phyloP scores from a whole-genome alignment of 2,113 vertebrate genomes.

The Myxocyprinus asiaticus region DNA sequence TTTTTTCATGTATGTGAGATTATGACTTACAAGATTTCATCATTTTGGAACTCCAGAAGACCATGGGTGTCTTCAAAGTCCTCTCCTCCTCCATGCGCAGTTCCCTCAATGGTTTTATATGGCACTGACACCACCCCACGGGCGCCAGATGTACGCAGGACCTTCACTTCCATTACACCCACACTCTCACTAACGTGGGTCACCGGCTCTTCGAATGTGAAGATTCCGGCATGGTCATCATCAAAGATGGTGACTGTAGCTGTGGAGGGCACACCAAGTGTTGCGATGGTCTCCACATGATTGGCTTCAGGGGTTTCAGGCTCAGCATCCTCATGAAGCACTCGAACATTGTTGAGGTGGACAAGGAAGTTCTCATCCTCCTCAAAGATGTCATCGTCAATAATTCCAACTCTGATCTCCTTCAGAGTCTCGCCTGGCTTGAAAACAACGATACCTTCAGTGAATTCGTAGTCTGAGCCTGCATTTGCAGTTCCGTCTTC shows the following conservation, averaged over 20 bases:
- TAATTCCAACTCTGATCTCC: conserved; percentile 94
- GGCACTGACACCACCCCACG: conserved; percentile 93
- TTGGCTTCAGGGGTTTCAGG: conserved; percentile 71
- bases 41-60: conserved; percentile 95
- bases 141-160: conserved; percentile 94
- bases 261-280: conserved; percentile 83
- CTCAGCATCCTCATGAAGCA: conserved; percentile 79
- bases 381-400: conserved; percentile 97
- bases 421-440: conserved; percentile 93
- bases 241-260: conserved; percentile 97
- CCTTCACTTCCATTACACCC: conserved; percentile 96
- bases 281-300: conserved; percentile 80
- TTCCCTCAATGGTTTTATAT: conserved; percentile 94
- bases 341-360: conserved; percentile 88
- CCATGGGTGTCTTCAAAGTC: conserved; percentile 95
- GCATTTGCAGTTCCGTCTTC: conserved; percentile 97
- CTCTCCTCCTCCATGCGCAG: conserved; percentile 90
- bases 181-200: conserved; percentile 94
- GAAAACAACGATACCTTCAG: conserved; percentile 92
- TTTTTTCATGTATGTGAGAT: not conserved
- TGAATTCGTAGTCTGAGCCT: conserved; percentile 97
- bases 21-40: conserved; percentile 96
- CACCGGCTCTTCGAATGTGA: conserved; percentile 93
- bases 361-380: conserved; percentile 98
- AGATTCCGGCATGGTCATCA: conserved; percentile 97